Evolutionary conservation across 2,113 vertebrate species (phyloP), one percentile per base, ranked within the genome.

Genomic region (Megalops atlanticus): DNA sequence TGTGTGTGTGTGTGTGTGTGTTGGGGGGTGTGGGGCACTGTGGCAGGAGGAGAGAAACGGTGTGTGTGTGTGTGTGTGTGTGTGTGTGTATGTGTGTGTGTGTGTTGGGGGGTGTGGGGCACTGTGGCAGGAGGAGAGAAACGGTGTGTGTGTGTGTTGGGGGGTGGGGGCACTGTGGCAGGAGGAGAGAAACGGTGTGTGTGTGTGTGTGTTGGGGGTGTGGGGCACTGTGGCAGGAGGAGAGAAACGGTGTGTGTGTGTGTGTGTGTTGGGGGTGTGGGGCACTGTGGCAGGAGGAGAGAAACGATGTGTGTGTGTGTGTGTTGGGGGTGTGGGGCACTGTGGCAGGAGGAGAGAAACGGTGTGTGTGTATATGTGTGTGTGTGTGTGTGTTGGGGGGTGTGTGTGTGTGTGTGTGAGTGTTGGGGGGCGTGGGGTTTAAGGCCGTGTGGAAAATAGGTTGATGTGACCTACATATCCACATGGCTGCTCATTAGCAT

Each of bases 391-490:
- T 81, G 73, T 82, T 86, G 24, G 45, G 75, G 83, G 40, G 52
- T n/a, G n/a, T n/a, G n/a, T n/a, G n/a, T n/a, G n/a, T n/a, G n/a
- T n/a, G n/a, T n/a, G 81, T 76, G 82, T 81, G 79, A 33, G 84
- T 81, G n/a, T n/a, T n/a, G 36, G 24, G 71, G 49, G 16, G n/a
- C 81, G 83, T 14, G 43, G 83, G 43, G 84, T 84, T 84, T 84
- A 86, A 82, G 89, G 86, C 84, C 81, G 85, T 77, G 84, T 87
- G 87, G 88, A 92, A 90, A 92, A 89, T 91, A 87, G 89, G 86
- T 84, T 92, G 91, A 91, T 80, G 76, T 92, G 92, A 93, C 93
- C 92, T 93, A 94, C 89, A 93, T 93, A 92, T 93, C 88, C 90
- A 89, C 81, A 86, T 90, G 88, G 82, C 88, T 85, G 81, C 87